Evolutionary conservation across 2,797 vertebrate species (phyloP).

Genomic region (Rhinella marina): DNA sequence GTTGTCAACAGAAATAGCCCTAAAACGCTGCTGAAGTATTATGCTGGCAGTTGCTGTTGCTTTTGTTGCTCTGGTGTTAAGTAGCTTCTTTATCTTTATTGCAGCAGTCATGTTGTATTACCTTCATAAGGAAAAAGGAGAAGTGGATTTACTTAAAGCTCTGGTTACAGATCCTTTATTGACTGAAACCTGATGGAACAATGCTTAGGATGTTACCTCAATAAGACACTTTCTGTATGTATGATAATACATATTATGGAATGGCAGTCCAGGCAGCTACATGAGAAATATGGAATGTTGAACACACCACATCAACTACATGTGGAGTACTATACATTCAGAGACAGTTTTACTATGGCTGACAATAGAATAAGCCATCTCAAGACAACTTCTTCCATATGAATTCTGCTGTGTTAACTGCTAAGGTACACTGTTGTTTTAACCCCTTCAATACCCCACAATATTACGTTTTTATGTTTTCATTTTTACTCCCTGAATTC

Average conservation of each 20-base stretch:
- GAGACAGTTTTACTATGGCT: background rate
- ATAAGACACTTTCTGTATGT: background rate
- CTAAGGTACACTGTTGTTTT: background rate
- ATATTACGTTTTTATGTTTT: too few species aligned
- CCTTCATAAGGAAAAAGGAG: background rate
- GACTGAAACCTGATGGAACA: background rate
- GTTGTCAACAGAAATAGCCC: background rate
- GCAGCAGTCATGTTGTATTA: constrained; percentile 15
- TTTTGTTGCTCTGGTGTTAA: constrained; percentile 18
- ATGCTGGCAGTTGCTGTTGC: background rate
- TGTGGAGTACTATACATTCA: background rate
- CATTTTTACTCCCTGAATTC: too few species aligned
- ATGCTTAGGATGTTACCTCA: background rate
- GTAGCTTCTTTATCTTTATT: constrained; percentile 30
- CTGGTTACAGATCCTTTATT: background rate
- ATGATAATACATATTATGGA: background rate
- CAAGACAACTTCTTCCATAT: background rate
- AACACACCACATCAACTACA: background rate
- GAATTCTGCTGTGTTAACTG: background rate
- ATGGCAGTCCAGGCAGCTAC: background rate
- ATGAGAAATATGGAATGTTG: background rate
- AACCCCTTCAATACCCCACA: too few species aligned
- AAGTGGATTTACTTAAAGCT: constrained; percentile 5
- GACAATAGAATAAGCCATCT: background rate
- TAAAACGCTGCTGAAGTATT: background rate